Base-by-base conservation (phyloP, 2,888 invertebrate species). In the Myathropa florea region DNA sequence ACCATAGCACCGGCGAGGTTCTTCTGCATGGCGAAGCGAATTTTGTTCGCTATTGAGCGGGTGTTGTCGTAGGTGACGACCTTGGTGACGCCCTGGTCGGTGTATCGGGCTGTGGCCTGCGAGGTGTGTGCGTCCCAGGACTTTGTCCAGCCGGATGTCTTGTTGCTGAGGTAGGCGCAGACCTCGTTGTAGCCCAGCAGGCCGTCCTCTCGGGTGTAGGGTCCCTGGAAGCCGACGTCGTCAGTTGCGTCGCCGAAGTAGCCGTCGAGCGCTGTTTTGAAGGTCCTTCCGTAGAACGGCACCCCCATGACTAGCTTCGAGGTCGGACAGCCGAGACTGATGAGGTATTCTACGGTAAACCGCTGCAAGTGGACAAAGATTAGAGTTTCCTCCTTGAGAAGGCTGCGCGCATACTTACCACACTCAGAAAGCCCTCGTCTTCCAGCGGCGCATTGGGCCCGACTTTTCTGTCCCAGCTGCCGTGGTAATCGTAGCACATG, bases 401-500 rank as follows among this genome's bases (percentile, higher is more conserved):
- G 6, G 46, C 18, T 24, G 57, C 57, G 23, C 14, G 10, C 55
- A 4, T 39, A 91, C 95, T 93, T 92, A 97, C 97, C 92, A 97
- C 95, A 92, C 95, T 96, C 3, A 96, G 92, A 0, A 93, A 93
- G 87, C 91, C 92, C 0, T 90, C 89, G 0, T 90, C 88, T 0
- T 95, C 94, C 9, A 98, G 90, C 0, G 97, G 97, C 0, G 97
- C 96, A 90, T 97, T 97, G 10, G 96, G 95, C 0, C 96, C 96
- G 0, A 96, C 95, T 78, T 93, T 93, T 0, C 93, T 93, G 89
- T 97, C 96, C 97, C 97, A 97, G 6, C 96, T 94, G 0, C 97
- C 97, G 89, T 97, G 97, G 91, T 97, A 97, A 92, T 98, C 97
- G 91, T 98, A 98, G 84, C 96, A 96, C 97, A 97, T 97, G 91